Base-by-base conservation (phyloP, 2,888 invertebrate genomes). In the Cyclophora punctaria region DNA sequence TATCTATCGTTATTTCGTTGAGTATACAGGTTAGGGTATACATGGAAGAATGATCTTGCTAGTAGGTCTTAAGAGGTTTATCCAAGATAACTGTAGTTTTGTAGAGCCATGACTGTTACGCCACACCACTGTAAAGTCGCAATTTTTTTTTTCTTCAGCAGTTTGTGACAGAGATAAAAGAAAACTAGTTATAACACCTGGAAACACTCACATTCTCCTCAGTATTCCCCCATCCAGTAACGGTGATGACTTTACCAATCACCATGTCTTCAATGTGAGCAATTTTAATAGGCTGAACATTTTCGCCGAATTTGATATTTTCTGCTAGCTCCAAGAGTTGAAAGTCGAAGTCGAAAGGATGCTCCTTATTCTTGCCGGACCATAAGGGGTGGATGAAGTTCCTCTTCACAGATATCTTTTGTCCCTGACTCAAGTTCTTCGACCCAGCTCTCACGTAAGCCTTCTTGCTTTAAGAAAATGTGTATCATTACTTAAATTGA, bases 141-240 rank as follows among this genome's bases (percentile, higher is more conserved):
- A n/a, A n/a, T n/a, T n/a, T n/a, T n/a, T n/a, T n/a, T n/a, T n/a
- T n/a, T n/a, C n/a, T n/a, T n/a, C n/a, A n/a, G n/a, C n/a, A n/a
- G n/a, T n/a, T n/a, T n/a, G n/a, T n/a, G 20, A 20, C 20, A 20
- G 20, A 20, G 20, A 20, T 20, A 20, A 20, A 20, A 20, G 20
- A 20, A 20, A 20, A 20, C 20, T 20, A 20, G 20, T 20, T 20
- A 20, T 20, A 20, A 20, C 20, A 20, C 87, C 87, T 88, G 63
- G 7, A 68, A 69, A 35, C 34, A 78, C 85, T 82, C 60, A 86
- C 87, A 60, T 83, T 82, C 62, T 87, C 86, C 7, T 76, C 71
- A 3, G 83, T 85, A 40, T 83, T 83, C 0, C 88, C 87, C 89
- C 89, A 89, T 34, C 89, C 89, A 41, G 86, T 82, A 0, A 87